Percentiles rank a stretch among this genome's conserved stretches.
These are phyloP conservation scores for Tenthredo scrophulariae DNA, from an alignment of 2,888 invertebrate genomes.

Conservation along the genomic window DNA sequence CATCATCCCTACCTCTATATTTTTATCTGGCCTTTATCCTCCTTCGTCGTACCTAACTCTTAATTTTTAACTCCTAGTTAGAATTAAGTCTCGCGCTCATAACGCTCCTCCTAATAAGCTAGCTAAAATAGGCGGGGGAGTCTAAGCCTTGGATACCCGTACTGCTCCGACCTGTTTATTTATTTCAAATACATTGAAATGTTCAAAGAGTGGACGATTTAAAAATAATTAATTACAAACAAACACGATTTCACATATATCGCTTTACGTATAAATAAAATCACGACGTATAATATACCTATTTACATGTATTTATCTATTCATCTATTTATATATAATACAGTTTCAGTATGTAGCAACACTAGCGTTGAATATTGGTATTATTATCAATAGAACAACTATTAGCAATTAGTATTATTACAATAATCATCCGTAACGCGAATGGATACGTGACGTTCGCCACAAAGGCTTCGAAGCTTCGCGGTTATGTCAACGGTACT, in stretches of 20 bases:
- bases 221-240: neutral
- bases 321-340: neutral
- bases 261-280: conserved; percentile 11
- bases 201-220: conserved; percentile 29
- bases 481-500: neutral
- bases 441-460: neutral
- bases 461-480: neutral
- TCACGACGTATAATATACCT: neutral
- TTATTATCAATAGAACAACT: conserved; percentile 7
- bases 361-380: conserved; percentile 7
- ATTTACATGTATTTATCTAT: neutral
- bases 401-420: neutral
- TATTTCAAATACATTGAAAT: conserved; percentile 26
- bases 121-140: conserved; percentile 58
- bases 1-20: conserved; percentile 55
- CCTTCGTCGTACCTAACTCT: conserved; percentile 10
- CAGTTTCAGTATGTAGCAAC: neutral
- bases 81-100: conserved; percentile 43
- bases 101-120: conserved; percentile 42
- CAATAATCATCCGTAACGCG: neutral
- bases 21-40: conserved; percentile 7
- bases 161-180: conserved; percentile 75
- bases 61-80: conserved; percentile 36
- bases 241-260: neutral
- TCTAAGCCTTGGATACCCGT: conserved; percentile 74